Evolutionary conservation across 2,113 vertebrate genomes (phyloP).

Genomic region (Cinclus mexicanus): DNA sequence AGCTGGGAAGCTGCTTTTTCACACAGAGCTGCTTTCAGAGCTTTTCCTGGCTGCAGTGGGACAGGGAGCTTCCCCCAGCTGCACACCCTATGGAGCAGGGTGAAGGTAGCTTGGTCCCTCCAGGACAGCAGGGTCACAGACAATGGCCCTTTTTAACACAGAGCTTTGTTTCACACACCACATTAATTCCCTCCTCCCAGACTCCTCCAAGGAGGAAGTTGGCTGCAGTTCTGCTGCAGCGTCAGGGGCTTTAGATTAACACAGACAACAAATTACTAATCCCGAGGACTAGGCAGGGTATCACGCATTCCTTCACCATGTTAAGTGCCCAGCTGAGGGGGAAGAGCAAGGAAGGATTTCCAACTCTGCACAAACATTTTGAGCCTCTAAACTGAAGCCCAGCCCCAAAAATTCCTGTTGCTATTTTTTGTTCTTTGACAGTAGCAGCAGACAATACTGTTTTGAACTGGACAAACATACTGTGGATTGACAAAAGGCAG

Average conservation of each 20-base stretch:
- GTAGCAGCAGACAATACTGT: neutral
- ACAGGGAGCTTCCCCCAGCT: rapidly evolving
- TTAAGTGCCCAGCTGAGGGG: neutral
- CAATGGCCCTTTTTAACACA: neutral
- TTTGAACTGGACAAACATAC: neutral
- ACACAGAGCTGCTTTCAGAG: neutral
- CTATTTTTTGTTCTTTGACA: neutral
- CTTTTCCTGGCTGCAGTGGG: neutral
- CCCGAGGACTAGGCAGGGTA: neutral
- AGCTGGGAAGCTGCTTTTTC: neutral
- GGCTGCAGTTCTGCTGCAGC: neutral
- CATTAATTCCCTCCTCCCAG: neutral
- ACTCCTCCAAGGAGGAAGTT: neutral
- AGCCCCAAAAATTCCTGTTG: neutral
- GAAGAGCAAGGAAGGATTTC: neutral
- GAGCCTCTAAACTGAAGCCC: neutral
- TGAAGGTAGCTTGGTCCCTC: neutral
- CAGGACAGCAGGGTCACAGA: neutral
- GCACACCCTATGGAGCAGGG: neutral
- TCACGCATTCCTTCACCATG: neutral
- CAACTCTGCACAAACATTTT: neutral
- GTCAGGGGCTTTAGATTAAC: neutral
- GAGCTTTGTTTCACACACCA: neutral
- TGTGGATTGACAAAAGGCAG: neutral
- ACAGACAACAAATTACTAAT: neutral